Evolutionary conservation across 30 jellyfish, hydroid and myxozoan genomes (phyloP).

Genomic region (Catostylus mosaicus): DNA sequence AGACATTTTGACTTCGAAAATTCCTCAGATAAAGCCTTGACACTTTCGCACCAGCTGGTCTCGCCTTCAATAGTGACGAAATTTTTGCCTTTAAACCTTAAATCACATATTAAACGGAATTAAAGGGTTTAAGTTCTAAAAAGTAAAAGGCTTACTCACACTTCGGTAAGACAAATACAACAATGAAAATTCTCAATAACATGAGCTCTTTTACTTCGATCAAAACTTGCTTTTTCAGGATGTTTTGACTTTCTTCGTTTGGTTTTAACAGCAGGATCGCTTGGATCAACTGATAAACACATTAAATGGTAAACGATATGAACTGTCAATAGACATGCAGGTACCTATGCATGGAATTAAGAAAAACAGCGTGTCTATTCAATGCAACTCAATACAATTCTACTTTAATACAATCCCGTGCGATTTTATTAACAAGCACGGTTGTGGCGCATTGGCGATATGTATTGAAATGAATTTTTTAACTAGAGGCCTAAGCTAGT

Average conservation of each 20-base stretch:
- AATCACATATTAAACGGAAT: no score
- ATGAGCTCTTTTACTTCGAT: constrained; percentile 77
- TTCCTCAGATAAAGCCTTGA: no score
- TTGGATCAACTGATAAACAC: constrained; percentile 85
- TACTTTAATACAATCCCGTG: not conserved
- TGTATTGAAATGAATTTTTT: not conserved
- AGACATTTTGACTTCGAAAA: no score
- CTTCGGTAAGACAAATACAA: constrained; percentile 85
- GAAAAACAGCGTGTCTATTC: constrained; percentile 22
- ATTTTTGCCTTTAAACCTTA: no score
- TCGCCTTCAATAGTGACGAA: no score
- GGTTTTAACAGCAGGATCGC: constrained; percentile 90
- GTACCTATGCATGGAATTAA: constrained; percentile 66
- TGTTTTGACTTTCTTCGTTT: constrained; percentile 37
- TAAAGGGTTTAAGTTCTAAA: not conserved
- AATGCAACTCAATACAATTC: constrained; percentile 2
- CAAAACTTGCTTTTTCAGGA: constrained; percentile 50
- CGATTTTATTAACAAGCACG: not conserved
- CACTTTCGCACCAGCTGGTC: no score
- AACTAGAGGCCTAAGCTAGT: not conserved
- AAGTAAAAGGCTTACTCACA: constrained; percentile 61
- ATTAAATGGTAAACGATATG: constrained; percentile 82
- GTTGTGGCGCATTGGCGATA: not conserved
- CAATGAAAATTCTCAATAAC: constrained; percentile 94
- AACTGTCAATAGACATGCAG: constrained; percentile 87